Evolutionary conservation across 2,113 vertebrate genomes (phyloP).

Genomic region (Coptodon bakossiorum): DNA sequence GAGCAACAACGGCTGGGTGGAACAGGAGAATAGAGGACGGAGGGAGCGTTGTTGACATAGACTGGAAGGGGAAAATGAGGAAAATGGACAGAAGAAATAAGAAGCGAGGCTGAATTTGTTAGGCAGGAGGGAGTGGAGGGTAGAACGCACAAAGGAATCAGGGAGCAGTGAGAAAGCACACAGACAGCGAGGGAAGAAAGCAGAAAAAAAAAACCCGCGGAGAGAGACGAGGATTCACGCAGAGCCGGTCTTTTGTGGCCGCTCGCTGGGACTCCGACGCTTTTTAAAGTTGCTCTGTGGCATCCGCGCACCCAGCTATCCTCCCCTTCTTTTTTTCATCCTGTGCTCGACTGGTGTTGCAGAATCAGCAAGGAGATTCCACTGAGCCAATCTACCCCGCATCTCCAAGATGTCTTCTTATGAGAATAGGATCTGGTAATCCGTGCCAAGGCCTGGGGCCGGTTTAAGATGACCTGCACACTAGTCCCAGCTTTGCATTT

Average conservation of each 20-base stretch:
- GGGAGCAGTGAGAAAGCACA: background rate
- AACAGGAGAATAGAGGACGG: conserved; percentile 5
- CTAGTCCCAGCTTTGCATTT: conserved; percentile 23
- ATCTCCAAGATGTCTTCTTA: conserved; percentile 27
- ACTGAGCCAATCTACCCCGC: conserved; percentile 19
- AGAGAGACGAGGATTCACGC: conserved; percentile 26
- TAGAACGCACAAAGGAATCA: background rate
- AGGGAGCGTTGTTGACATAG: conserved; percentile 14
- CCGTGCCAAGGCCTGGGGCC: background rate
- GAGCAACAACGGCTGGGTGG: background rate
- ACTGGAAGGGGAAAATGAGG: conserved; percentile 26
- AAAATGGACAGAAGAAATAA: conserved; percentile 18
- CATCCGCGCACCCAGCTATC: conserved; percentile 19
- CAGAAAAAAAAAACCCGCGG: background rate
- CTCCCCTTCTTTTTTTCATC: conserved; percentile 33
- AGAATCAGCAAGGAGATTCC: conserved; percentile 41
- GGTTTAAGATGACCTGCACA: conserved; percentile 39
- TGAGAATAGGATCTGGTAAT: conserved; percentile 34
- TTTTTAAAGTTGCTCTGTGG: conserved; percentile 56
- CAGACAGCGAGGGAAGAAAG: conserved; percentile 19
- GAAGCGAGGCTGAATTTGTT: conserved; percentile 1
- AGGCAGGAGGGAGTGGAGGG: background rate
- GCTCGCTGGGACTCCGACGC: conserved; percentile 41
- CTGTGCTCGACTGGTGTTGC: conserved; percentile 6
- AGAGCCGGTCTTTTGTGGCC: conserved; percentile 37